Conservation (phyloP, 2,797 vertebrate genomes). For the Hirundo rustica region DNA sequence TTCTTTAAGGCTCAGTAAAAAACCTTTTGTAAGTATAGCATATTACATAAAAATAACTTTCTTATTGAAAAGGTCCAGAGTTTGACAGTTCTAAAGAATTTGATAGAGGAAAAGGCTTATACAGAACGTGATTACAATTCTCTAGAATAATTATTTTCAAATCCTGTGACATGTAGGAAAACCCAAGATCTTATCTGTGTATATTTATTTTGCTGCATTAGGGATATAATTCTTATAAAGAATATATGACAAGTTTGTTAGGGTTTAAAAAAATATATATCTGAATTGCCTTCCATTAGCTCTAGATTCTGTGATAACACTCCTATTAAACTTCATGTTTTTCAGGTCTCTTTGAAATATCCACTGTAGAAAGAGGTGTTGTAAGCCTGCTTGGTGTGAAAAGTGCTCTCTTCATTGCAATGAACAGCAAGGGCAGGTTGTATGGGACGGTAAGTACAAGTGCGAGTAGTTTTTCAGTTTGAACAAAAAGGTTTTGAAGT, state of each 20-base stretch:
- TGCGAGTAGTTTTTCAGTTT: background rate
- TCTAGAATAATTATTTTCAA: background rate
- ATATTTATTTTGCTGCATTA: background rate
- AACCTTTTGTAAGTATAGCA: background rate
- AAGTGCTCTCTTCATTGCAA: slow-evolving; percentile 89
- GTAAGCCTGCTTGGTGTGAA: slow-evolving; percentile 91
- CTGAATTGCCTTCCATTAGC: background rate
- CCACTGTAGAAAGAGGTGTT: slow-evolving; percentile 92
- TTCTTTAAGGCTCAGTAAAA: background rate
- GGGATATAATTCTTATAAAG: background rate
- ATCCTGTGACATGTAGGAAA: background rate
- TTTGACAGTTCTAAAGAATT: background rate
- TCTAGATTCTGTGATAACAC: background rate
- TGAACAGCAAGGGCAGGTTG: slow-evolving; percentile 91
- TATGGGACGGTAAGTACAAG: slow-evolving; percentile 90
- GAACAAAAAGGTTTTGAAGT: background rate
- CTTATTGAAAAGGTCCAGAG: background rate
- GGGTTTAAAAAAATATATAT: background rate
- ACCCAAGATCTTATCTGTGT: background rate
- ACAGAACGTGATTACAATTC: background rate
- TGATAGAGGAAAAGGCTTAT: background rate
- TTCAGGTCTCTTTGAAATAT: slow-evolving; percentile 93
- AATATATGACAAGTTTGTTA: background rate
- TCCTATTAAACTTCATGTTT: background rate
- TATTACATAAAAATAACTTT: background rate